Base-by-base conservation (phyloP, 2,113 vertebrate species). In the Pachycephala philippinensis region DNA sequence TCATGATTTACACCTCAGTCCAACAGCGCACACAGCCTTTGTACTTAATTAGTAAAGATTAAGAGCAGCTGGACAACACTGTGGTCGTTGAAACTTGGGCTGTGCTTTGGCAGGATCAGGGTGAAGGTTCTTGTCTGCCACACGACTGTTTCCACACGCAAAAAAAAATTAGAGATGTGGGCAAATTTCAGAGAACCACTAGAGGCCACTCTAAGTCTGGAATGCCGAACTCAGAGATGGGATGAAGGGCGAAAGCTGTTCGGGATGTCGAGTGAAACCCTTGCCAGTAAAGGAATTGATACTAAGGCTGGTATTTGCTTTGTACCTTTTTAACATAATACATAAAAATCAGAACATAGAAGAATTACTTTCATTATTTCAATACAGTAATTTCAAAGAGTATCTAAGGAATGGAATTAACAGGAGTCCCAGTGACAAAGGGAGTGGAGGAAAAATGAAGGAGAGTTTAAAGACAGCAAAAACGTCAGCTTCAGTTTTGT, bases 121-220 rank as follows among this genome's bases (percentile, higher is more conserved):
- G 28, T 44, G 37, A 66, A 78, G 39, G 30, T 28, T 31, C 14
- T 42, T 40, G 2, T 10, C 33, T 60, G 21, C 53, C 30, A 4
- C 13, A 1, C 27, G 7, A 50, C 12, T 50, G 20, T 77, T 60
- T 12, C 11, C 31, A 24, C 28, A 4, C 3, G 5, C 11, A 18
- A 10, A 35, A 10, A 35, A 64, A 23, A 64, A 53, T 13, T 26
- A 19, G 39, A 49, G 22, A 21, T 31, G 56, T 6, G 39, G n/a
- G 33, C 18, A 83, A 69, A 27, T 66, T 60, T 68, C 68, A 28
- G 11, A 64, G 39, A 31, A 57, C 95, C 93, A 42, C 85, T 92
- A 96, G 96, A 94, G 92, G 96, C 33, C 96, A 84, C 64, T 81
- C 57, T 9, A 92, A 84, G 76, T 2, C 90, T 88, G 80, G 33